These are phyloP conservation scores for Campylomormyrus tamandua DNA, from an alignment of 2,113 vertebrate genomes.

Conservation along the genomic window DNA sequence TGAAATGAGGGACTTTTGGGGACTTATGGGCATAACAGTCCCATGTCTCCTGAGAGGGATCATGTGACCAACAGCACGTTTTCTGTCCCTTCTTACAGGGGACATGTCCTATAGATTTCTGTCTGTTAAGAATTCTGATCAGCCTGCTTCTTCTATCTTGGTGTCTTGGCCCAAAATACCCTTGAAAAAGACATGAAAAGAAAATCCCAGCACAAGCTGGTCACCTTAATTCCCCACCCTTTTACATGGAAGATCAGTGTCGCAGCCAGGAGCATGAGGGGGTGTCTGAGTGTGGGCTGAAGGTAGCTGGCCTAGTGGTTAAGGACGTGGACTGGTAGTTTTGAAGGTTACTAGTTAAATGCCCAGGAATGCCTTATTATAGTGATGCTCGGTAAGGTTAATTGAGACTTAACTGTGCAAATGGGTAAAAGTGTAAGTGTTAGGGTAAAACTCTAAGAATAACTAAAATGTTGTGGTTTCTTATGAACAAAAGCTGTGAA, in stretches of 20 bases:
- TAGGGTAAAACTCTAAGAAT: background rate
- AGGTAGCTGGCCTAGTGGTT: background rate
- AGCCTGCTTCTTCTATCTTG: constrained; percentile 41
- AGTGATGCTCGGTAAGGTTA: background rate
- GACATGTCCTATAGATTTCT: background rate
- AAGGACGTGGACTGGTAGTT: background rate
- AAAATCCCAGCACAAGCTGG: background rate
- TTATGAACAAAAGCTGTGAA: background rate
- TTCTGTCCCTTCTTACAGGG: background rate
- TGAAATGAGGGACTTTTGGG: background rate
- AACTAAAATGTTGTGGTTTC: background rate
- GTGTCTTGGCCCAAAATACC: background rate
- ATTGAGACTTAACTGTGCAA: background rate
- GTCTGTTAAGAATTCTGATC: constrained; percentile 45
- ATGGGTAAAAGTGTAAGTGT: constrained; percentile 28
- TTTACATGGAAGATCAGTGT: constrained; percentile 34
- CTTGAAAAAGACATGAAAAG: background rate
- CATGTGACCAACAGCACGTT: background rate
- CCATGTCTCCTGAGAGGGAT: background rate
- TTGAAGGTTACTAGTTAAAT: background rate
- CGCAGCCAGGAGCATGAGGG: constrained; percentile 26
- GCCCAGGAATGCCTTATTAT: background rate
- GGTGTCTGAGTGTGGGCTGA: constrained; percentile 18
- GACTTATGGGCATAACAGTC: background rate
- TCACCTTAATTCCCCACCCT: background rate